Conservation (phyloP, 2,797 vertebrate species). For the Malurus leucopterus region DNA sequence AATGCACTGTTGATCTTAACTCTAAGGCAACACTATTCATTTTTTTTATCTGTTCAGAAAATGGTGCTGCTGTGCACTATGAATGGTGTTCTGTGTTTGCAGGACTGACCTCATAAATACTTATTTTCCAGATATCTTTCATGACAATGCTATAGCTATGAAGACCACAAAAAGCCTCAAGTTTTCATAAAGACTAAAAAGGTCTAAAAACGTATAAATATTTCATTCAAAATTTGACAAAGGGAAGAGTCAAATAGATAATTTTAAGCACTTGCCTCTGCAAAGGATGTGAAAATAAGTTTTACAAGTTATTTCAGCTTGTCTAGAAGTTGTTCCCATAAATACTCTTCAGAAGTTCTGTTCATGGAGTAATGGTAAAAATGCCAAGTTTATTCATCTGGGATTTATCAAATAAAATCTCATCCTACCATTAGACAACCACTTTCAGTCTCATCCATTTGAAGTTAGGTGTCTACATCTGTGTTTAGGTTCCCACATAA, state of each 20-base stretch:
- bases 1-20: not conserved
- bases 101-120: not conserved
- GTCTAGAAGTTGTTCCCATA: not conserved
- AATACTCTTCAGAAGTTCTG: not conserved
- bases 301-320: conserved; percentile 16
- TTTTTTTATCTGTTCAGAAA: not conserved
- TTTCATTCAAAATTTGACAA: not conserved
- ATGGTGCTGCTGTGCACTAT: not conserved
- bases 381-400: not conserved
- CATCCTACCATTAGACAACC: not conserved
- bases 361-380: not conserved
- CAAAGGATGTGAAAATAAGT: not conserved
- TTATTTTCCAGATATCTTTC: not conserved
- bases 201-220: not conserved
- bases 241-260: not conserved
- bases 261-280: not conserved
- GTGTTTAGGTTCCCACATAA: not conserved
- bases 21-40: not conserved
- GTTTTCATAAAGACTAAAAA: not conserved
- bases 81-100: not conserved
- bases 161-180: not conserved
- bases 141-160: not conserved
- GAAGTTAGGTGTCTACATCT: not conserved
- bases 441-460: not conserved
- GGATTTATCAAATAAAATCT: conserved; percentile 12